These are phyloP conservation scores for Aricia agestis DNA, from an alignment of 1,140 invertebrate species.

Conservation along the genomic window DNA sequence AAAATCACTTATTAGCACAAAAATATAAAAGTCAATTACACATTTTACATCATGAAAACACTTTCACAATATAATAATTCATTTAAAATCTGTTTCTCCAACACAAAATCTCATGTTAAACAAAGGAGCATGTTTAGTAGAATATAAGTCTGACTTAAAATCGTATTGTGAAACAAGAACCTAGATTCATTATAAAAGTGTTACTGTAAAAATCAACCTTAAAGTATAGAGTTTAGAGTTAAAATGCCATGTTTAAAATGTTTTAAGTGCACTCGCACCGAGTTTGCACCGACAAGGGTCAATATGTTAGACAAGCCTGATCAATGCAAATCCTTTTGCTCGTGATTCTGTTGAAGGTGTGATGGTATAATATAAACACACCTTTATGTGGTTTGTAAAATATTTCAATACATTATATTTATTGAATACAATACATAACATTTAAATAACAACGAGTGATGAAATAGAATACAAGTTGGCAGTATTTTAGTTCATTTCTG, in stretches of 20 bases:
- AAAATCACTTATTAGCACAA: no score
- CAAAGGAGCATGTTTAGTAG: no score
- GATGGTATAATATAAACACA: background rate
- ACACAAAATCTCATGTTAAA: no score
- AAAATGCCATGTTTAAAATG: background rate
- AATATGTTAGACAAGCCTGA: slow-evolving; percentile 1
- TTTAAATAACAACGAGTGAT: no score
- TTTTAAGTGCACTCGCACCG: slow-evolving; percentile 16
- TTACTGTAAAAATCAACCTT: background rate
- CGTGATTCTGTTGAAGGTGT: background rate
- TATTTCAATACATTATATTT: background rate
- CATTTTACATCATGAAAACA: no score
- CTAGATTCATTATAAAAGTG: background rate
- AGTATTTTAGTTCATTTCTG: no score
- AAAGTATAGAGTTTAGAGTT: background rate
- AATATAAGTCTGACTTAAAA: background rate
- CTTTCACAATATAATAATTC: no score
- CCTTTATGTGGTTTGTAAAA: background rate
- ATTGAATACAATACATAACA: no score
- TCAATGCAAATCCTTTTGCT: slow-evolving; percentile 4
- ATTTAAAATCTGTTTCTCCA: no score
- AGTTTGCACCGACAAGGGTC: slow-evolving; percentile 16
- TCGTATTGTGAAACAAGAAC: background rate
- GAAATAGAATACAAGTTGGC: no score
- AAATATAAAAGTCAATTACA: no score